Base-by-base conservation (phyloP, 1,140 invertebrate genomes). In the Akabosia matsudoensis region DNA sequence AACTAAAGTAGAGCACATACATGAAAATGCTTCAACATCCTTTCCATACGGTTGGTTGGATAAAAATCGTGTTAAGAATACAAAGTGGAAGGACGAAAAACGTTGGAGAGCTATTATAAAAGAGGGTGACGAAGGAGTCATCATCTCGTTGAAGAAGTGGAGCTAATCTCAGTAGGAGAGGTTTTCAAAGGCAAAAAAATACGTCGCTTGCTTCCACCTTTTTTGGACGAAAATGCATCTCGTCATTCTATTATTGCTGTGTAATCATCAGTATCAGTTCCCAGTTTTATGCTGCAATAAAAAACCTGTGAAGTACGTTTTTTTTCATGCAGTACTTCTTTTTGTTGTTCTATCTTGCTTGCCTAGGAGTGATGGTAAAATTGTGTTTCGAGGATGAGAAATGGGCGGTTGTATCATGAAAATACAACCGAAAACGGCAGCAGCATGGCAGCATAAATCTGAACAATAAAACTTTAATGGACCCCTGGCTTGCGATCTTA, bases 391-490 rank as follows among this genome's bases (percentile, higher is more conserved):
- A 3, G 54, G 54, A 3, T 56, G 54, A 56, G 24, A 56, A 10
- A 45, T 7, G 54, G n/a, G 54, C 54, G 4, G 14, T 7, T 56
- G 54, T 56, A 24, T 24, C 54, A 56, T 56, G 54, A 56, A 56
- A 56, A 56, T 22, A 56, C 54, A 24, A 56, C n/a, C n/a, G n/a
- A n/a, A n/a, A n/a, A n/a, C n/a, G n/a, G 54, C 24, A 22, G 54
- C 7, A 18, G 18, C 7, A 56, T n/a, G 24, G 54, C 54, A n/a
- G 22, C 10, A 56, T 13, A 56, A 56, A 56, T 13, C 54, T 56
- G 4, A 56, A 24, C 54, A 56, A 56, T 56, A 56, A 56, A 56
- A 56, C 10, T 56, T 56, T 56, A 56, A 56, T 56, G 54, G 54
- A 56, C 22, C 37, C 37, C 37, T 45, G 37, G 7, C 18, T 45